Evolutionary conservation across 2,888 invertebrate genomes (phyloP), one percentile per base, ranked within the genome.

Genomic region (Nymphalis urticae): DNA sequence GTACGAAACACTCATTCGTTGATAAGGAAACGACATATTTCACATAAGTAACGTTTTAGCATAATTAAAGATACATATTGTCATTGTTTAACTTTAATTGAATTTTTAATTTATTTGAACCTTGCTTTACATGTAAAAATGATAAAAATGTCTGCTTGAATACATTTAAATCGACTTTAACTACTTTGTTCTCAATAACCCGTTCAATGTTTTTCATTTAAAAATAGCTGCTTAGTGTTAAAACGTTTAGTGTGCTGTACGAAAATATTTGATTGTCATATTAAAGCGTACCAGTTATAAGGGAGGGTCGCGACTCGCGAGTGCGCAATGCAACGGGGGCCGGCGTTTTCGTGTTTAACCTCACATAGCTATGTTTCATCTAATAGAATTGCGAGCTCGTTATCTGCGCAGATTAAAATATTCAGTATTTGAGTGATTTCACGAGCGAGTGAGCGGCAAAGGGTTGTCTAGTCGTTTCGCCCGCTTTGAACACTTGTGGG

Each of bases 401-500:
- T 92, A 92, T 92, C 91, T 92, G 92, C 86, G 88, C 91, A 92
- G 92, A 92, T 92, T 92, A 92, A 92, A 92, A 92, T 92, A 92
- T 92, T 92, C 92, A 92, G 92, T 92, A 92, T 92, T 92, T 92
- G 92, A 92, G 92, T 92, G 92, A 92, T 92, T 92, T 92, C 90
- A 92, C 92, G 92, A 92, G 85, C 86, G 92, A 92, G 87, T 90
- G 92, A 84, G 85, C 90, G 91, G 87, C 91, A 92, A 92, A 92
- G 92, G 92, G 92, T 91, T 92, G 90, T 88, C 90, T 90, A 90
- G 90, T 90, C 90, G 90, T 83, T 88, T 86, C 86, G 80, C 86
- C 83, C 89, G 89, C 92, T 92, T 92, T 92, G 91, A 90, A 88
- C 90, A 87, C 89, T 90, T 89, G 88, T 89, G 90, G 90, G 91